Evolutionary conservation across 2,888 invertebrate genomes (phyloP).

Genomic region (Endomychus coccineus): DNA sequence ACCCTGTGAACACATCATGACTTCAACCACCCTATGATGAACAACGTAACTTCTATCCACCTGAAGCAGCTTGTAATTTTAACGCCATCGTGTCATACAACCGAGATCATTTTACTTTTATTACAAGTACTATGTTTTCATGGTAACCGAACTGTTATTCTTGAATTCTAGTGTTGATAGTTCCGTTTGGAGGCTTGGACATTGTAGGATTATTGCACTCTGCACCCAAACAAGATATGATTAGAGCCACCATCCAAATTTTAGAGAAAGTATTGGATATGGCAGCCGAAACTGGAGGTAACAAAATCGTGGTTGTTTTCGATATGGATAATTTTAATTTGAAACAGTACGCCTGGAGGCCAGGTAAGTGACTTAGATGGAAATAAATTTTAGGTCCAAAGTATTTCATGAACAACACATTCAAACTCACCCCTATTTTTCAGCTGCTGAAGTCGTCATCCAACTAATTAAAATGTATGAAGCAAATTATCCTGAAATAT

Average conservation of each 20-base stretch:
- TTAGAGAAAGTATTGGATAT: conserved; percentile 59
- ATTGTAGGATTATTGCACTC: conserved; percentile 74
- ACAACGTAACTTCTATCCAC: too few relatives aligned
- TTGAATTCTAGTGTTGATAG: conserved; percentile 56
- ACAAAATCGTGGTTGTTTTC: conserved; percentile 63
- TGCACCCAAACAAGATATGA: conserved; percentile 62
- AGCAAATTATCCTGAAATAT: conserved; percentile 86
- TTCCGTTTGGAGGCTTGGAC: conserved; percentile 76
- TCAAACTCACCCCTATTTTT: too few relatives aligned
- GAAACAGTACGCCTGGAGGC: conserved; percentile 78
- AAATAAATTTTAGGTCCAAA: conserved; percentile 5
- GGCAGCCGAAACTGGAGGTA: conserved; percentile 54
- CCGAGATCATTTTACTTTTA: too few relatives aligned
- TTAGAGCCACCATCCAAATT: conserved; percentile 58
- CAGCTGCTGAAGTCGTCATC: conserved; percentile 74
- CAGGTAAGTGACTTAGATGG: conserved; percentile 47
- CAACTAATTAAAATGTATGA: conserved; percentile 79
- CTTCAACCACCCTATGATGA: too few relatives aligned
- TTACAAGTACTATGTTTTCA: too few relatives aligned
- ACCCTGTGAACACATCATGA: too few relatives aligned
- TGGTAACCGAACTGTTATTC: too few relatives aligned
- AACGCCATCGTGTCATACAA: too few relatives aligned
- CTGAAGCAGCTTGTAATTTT: too few relatives aligned
- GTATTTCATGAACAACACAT: too few relatives aligned
- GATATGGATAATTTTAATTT: conserved; percentile 74